Conservation (phyloP, 2,113 vertebrate genomes). For the Corythaixoides concolor region DNA sequence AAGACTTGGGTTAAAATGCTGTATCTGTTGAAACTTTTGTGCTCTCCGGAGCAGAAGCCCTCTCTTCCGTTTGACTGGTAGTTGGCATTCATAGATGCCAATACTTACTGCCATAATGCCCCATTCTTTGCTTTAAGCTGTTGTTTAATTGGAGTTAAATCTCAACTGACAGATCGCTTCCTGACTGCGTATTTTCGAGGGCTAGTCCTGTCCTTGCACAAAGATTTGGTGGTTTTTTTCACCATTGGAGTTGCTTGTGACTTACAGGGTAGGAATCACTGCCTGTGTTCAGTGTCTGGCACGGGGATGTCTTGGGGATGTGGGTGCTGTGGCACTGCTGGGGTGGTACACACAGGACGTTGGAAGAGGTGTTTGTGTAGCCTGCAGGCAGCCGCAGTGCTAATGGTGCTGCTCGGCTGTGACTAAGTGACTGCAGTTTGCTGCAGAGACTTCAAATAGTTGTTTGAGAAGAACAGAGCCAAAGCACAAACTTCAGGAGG, state of each 20-base stretch:
- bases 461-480: background rate
- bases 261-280: background rate
- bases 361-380: background rate
- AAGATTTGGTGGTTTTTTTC: background rate
- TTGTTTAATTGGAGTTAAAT: background rate
- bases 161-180: background rate
- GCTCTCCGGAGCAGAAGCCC: background rate
- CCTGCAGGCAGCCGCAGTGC: background rate
- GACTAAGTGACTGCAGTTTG: conserved; percentile 28
- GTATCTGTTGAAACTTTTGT: background rate
- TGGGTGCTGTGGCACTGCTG: background rate
- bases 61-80: background rate
- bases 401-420: conserved; percentile 15
- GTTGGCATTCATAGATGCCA: background rate
- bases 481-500: background rate
- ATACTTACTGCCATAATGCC: background rate
- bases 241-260: background rate
- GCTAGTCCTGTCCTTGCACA: background rate
- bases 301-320: background rate
- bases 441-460: background rate
- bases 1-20: background rate
- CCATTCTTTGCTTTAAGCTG: background rate
- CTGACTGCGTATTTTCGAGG: background rate
- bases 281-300: background rate
- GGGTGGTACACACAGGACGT: background rate